These are phyloP conservation scores for Scyliorhinus canicula DNA, from an alignment of 2,797 vertebrate species.

Conservation along the genomic window DNA sequence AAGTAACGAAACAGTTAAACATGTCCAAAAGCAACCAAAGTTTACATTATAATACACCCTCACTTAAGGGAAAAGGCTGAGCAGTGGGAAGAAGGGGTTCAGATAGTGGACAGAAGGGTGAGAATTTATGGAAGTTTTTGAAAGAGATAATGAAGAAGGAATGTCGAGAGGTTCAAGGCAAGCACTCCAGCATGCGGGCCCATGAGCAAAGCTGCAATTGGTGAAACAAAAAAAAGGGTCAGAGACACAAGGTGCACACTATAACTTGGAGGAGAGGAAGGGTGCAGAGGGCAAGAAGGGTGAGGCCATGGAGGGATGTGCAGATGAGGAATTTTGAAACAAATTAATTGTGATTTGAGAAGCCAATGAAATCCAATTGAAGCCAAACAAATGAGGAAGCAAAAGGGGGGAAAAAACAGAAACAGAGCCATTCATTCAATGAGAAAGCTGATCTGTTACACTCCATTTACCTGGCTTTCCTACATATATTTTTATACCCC, in stretches of 20 bases:
- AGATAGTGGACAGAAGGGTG: background rate
- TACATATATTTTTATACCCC: background rate
- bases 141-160: background rate
- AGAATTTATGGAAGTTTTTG: background rate
- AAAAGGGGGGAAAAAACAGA: background rate
- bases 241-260: background rate
- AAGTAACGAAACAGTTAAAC: background rate
- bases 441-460: background rate
- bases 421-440: background rate
- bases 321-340: background rate
- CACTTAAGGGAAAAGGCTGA: background rate
- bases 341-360: background rate
- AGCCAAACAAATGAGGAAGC: background rate
- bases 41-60: background rate
- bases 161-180: background rate
- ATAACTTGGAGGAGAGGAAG: background rate
- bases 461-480: background rate
- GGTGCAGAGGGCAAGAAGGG: background rate
- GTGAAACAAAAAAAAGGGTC: background rate
- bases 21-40: background rate
- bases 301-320: background rate
- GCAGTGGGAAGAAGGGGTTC: background rate
- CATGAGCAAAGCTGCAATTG: background rate
- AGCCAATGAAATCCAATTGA: background rate
- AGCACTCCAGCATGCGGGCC: background rate